These are phyloP conservation scores for Thecophora atra DNA, from an alignment of 2,888 invertebrate genomes.

Conservation along the genomic window DNA sequence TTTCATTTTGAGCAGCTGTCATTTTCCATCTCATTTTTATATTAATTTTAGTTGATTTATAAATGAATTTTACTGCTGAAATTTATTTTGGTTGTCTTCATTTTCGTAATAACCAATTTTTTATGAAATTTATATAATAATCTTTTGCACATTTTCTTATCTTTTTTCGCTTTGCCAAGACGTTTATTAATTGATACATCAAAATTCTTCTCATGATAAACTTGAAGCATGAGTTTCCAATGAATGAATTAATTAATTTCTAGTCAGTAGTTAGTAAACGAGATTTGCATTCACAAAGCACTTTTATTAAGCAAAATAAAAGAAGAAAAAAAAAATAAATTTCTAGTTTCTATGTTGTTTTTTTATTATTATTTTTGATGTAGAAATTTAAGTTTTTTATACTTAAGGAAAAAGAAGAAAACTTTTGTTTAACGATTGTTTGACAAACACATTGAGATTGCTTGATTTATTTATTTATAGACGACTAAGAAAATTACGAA, in stretches of 20 bases:
- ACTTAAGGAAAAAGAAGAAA: no score
- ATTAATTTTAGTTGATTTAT: not conserved
- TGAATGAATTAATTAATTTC: slow-evolving; percentile 20
- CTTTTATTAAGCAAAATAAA: not conserved
- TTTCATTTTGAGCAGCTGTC: no score
- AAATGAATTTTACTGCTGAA: not conserved
- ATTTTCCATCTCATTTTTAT: no score
- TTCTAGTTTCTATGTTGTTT: not conserved
- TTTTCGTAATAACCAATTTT: no score
- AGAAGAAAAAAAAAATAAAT: not conserved
- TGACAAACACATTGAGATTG: no score
- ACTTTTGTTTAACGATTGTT: no score
- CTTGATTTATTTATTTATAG: no score
- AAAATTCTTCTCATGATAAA: slow-evolving; percentile 24
- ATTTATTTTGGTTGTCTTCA: not conserved
- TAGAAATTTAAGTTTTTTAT: no score
- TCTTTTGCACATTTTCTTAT: not conserved
- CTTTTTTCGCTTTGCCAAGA: not conserved
- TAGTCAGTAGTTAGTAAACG: not conserved
- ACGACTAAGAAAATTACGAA: no score
- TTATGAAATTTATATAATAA: not conserved
- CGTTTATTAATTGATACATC: slow-evolving; percentile 15
- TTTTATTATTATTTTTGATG: not conserved
- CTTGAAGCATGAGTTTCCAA: not conserved
- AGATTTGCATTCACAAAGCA: slow-evolving; percentile 2